Conservation (phyloP, 1,140 invertebrate genomes). For the Vanessa tameamea region DNA sequence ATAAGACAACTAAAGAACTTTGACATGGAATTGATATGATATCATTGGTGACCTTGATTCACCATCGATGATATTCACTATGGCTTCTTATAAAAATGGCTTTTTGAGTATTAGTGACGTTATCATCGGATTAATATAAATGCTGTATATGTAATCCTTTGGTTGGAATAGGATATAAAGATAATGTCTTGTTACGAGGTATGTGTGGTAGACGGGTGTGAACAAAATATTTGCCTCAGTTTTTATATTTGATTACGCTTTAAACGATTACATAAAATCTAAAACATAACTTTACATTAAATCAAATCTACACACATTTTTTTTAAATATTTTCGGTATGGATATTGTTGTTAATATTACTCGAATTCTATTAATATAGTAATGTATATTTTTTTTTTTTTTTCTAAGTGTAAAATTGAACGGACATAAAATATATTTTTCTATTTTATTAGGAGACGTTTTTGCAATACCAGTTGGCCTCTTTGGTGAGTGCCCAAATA, state of each 20-base stretch:
- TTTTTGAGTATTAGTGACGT: too few relatives aligned
- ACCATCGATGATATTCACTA: too few relatives aligned
- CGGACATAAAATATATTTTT: constrained; percentile 63
- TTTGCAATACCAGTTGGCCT: constrained; percentile 78
- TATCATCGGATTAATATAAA: too few relatives aligned
- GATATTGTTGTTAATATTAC: too few relatives aligned
- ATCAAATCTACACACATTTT: neutral
- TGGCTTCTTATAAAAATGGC: too few relatives aligned
- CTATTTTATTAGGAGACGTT: constrained; percentile 76
- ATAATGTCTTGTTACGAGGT: neutral
- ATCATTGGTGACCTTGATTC: too few relatives aligned
- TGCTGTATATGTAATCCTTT: too few relatives aligned
- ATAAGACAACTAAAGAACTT: too few relatives aligned
- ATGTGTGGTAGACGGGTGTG: constrained; percentile 2
- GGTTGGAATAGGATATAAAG: neutral
- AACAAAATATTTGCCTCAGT: neutral
- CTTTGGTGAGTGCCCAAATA: constrained; percentile 71
- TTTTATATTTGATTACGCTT: too few relatives aligned
- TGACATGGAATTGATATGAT: too few relatives aligned
- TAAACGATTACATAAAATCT: too few relatives aligned
- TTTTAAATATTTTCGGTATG: neutral
- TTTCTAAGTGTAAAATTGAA: neutral
- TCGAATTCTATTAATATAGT: neutral
- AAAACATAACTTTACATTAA: neutral
- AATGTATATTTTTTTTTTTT: neutral